phyloP scores from a whole-genome alignment of 2,113 vertebrate species.

The Psophia crepitans region DNA sequence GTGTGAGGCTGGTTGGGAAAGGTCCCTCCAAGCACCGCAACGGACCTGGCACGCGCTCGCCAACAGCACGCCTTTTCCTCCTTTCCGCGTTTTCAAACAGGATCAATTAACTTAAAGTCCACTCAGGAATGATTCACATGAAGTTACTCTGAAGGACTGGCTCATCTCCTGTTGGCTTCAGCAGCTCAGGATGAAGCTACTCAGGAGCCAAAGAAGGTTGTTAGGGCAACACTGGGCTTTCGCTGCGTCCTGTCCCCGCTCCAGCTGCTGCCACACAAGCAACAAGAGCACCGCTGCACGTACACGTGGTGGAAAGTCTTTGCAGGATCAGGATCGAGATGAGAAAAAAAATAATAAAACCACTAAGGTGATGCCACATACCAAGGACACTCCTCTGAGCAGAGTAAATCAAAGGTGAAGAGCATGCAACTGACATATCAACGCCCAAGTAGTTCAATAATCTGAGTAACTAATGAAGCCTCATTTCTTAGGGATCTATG shows the following conservation, averaged over 20 bases:
- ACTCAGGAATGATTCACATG: not conserved
- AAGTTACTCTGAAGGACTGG: not conserved
- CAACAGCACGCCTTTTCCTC: not conserved
- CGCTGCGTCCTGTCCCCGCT: not conserved
- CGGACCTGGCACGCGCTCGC: fast-evolving
- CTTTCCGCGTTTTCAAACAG: not conserved
- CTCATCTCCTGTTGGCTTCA: not conserved
- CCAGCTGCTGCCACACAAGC: not conserved
- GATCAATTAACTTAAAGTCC: not conserved
- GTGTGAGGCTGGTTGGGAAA: not conserved
- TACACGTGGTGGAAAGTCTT: not conserved
- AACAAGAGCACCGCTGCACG: not conserved
- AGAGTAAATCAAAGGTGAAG: no score
- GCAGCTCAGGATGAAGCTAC: not conserved
- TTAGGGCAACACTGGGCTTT: not conserved
- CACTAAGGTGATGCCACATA: no score
- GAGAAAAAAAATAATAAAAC: no score
- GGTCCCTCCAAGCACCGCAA: not conserved
- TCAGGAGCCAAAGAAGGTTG: not conserved
- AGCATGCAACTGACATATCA: no score
- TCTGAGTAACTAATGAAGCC: no score
- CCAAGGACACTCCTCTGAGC: no score
- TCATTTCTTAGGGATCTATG: no score
- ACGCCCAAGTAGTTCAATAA: no score
- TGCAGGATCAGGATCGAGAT: not conserved